A percentile compares a stretch with the other conserved stretches of the same genome.
These are phyloP conservation scores for Caenorhabditis brenneri DNA, from an alignment of 1,140 invertebrate species.

Conservation along the genomic window DNA sequence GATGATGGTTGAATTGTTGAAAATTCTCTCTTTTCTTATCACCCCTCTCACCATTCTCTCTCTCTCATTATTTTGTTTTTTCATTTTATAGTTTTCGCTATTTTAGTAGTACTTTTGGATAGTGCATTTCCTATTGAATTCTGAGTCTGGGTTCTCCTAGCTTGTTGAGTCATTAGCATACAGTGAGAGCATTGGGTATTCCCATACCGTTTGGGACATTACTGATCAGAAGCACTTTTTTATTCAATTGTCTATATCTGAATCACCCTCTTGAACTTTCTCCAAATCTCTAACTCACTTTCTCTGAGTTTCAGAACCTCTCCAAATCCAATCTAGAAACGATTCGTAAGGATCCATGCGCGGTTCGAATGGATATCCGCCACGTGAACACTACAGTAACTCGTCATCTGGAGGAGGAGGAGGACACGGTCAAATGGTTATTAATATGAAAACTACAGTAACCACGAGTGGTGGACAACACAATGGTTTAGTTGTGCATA, in stretches of 20 bases:
- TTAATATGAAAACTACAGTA: slow-evolving; percentile 30
- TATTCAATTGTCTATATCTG: no score
- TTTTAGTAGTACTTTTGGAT: background rate
- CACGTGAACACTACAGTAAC: slow-evolving; percentile 1
- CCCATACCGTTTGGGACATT: no score
- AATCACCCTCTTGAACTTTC: no score
- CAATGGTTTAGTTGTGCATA: slow-evolving; percentile 7
- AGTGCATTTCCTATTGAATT: no score
- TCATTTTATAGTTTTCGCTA: background rate
- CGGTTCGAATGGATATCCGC: background rate
- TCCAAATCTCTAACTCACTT: no score
- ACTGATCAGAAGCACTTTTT: no score
- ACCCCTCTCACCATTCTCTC: background rate
- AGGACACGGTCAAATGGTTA: slow-evolving; percentile 21
- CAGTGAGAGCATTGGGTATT: no score
- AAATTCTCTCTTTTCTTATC: background rate
- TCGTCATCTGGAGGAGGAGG: background rate
- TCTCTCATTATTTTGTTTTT: background rate
- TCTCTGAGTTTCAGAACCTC: no score
- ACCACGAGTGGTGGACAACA: slow-evolving; percentile 26
- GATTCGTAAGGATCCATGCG: no score
- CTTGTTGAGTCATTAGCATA: no score
- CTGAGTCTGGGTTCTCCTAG: no score
- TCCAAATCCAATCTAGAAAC: no score
- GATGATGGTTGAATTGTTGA: background rate